A percentile compares a stretch with the other conserved stretches of the same genome.
Evolutionary conservation across 2,888 invertebrate genomes (phyloP).

Genomic region (Caenorhabditis japonica): DNA sequence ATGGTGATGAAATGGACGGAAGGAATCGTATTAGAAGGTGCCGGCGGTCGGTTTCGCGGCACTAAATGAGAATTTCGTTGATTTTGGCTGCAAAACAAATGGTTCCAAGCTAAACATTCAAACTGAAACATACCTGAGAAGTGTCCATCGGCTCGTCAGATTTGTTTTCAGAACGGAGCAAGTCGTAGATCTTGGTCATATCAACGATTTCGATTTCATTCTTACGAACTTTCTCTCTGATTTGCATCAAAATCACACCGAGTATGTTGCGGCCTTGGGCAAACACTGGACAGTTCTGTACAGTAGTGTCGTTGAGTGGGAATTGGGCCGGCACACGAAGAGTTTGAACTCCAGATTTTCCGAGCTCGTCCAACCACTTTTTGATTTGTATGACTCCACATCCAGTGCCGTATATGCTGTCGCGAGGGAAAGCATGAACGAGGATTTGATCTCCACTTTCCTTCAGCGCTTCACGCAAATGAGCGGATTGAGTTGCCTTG

Average conservation of each 20-base stretch:
- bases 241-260: slow-evolving; percentile 63
- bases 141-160: slow-evolving; percentile 8
- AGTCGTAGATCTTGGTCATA: slow-evolving; percentile 43
- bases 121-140: slow-evolving; percentile 1
- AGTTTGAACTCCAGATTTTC: slow-evolving; percentile 35
- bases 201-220: slow-evolving; percentile 48
- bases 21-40: slow-evolving; percentile 22
- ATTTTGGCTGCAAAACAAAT: not conserved
- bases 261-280: slow-evolving; percentile 59
- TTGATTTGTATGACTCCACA: slow-evolving; percentile 38
- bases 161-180: slow-evolving; percentile 16
- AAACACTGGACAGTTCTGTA: slow-evolving; percentile 52
- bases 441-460: slow-evolving; percentile 59
- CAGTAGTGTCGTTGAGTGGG: slow-evolving; percentile 52
- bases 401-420: slow-evolving; percentile 61
- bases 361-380: slow-evolving; percentile 52
- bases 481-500: slow-evolving; percentile 58
- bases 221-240: slow-evolving; percentile 51
- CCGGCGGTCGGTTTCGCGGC: slow-evolving; percentile 8
- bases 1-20: not conserved
- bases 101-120: not conserved
- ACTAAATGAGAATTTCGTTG: not conserved
- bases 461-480: slow-evolving; percentile 59
- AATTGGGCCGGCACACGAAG: slow-evolving; percentile 51
- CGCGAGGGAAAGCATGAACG: slow-evolving; percentile 60